These are phyloP conservation scores for Lithosia quadra DNA, from an alignment of 2,888 invertebrate species.

Conservation along the genomic window DNA sequence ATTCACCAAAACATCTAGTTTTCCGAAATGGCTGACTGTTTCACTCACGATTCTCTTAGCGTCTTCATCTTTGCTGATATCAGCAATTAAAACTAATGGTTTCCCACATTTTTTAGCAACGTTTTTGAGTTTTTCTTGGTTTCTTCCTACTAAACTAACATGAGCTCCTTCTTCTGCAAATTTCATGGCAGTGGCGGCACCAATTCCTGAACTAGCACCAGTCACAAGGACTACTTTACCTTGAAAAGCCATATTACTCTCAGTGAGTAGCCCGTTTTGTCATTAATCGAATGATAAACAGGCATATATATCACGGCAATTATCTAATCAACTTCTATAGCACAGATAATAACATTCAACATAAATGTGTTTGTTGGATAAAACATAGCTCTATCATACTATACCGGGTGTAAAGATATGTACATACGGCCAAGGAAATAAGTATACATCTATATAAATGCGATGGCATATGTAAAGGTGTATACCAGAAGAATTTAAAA, in stretches of 20 bases:
- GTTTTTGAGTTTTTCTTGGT: conserved; percentile 37
- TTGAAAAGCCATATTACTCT: conserved; percentile 46
- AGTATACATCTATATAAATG: too few species aligned
- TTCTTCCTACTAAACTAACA: conserved; percentile 46
- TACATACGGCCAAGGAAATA: too few species aligned
- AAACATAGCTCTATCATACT: conserved; percentile 12
- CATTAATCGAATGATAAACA: background rate
- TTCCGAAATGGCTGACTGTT: conserved; percentile 26
- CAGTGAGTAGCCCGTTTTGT: background rate
- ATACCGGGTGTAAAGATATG: background rate
- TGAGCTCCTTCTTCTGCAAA: conserved; percentile 45
- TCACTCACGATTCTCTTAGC: conserved; percentile 24
- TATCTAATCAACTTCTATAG: background rate
- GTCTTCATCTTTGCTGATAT: conserved; percentile 27
- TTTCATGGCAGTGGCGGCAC: conserved; percentile 42
- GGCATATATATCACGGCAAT: background rate
- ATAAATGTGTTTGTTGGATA: background rate
- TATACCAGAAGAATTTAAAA: too few species aligned
- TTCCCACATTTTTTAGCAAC: conserved; percentile 20
- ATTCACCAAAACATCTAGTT: conserved; percentile 37
- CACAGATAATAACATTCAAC: background rate
- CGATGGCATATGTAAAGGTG: too few species aligned
- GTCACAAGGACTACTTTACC: conserved; percentile 56
- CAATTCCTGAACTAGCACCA: conserved; percentile 48
- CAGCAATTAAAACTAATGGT: conserved; percentile 23